Conservation (phyloP, 2,888 invertebrate species). For the Iselma pallidipennis region DNA sequence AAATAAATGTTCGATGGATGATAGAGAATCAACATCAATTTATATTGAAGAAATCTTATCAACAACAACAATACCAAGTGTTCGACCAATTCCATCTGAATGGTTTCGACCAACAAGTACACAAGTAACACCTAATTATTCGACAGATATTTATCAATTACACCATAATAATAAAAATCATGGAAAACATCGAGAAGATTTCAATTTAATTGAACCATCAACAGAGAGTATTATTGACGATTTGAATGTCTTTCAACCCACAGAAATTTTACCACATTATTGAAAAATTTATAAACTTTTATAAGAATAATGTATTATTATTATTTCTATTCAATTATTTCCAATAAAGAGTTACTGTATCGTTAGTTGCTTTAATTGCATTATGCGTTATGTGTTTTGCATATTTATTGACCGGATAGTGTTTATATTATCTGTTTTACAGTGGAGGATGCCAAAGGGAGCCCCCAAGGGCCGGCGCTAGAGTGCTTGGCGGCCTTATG, state of each 20-base stretch:
- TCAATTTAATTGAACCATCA: conserved; percentile 21
- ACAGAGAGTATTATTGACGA: conserved; percentile 6
- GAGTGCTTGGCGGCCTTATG: no score
- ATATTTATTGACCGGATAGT: no score
- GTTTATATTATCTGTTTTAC: no score
- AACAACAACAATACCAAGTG: conserved; percentile 11
- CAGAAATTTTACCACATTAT: conserved; percentile 3
- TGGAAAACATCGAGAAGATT: conserved; percentile 2
- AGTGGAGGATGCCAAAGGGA: no score
- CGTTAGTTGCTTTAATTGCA: no score
- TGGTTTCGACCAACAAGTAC: conserved; percentile 6
- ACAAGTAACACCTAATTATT: background rate
- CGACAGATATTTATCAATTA: background rate
- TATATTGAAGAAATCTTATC: conserved; percentile 13
- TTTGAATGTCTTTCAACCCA: conserved; percentile 12
- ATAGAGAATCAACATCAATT: background rate
- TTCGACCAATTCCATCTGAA: conserved; percentile 9
- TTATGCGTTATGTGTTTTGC: no score
- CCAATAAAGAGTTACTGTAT: no score
- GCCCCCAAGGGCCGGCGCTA: no score
- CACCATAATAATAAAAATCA: background rate
- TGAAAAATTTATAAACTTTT: background rate
- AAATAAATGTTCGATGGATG: conserved; percentile 34
- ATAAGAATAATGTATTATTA: no score
- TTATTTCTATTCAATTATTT: no score